Evolutionary conservation across 2,113 vertebrate species (phyloP), one percentile per base, ranked within the genome.

Genomic region (Lates calcarifer): DNA sequence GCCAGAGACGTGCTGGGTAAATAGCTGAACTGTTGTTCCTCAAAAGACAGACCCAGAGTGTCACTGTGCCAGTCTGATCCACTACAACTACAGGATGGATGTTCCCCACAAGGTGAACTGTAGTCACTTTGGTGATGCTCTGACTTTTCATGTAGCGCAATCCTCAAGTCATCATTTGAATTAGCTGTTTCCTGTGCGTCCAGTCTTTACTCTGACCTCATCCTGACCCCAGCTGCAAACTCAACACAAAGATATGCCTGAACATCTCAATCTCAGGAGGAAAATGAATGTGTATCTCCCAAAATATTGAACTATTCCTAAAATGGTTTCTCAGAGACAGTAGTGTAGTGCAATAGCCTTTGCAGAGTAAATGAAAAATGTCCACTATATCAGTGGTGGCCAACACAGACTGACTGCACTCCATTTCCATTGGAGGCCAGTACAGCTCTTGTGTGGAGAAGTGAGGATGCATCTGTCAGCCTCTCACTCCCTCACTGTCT

Each of bases 381-480:
- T 22, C 17, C 29, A 33, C 28, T 58, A 17, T 9, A 29, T 58
- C 28, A 33, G 18, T 26, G 61, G 35, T 39, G 37, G 14, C 41
- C 61, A 39, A 41, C 35, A 14, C 11, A 20, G 45, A 14, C 41
- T 43, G 41, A 49, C 18, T 49, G 45, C 12, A 22, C 45, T 49
- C 18, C 5, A 15, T 43, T 31, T 33, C 57, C 57, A 20, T 24
- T 10, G 29, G 28, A 33, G 28, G 57, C 8, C 29, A 20, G 45
- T 43, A 37, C 10, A 37, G 1, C 39, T 33, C 35, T 37, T 43
- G 13, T 43, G 41, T 43, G 22, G 18, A 56, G 26, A 10, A 22
- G 17, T 47, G 33, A 68, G 14, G 45, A 63, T 70, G 72, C 26
- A 56, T 83, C 67, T 83, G 51, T 82, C 73, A 57, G 61, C n/a